Conservation (phyloP, 2,888 invertebrate genomes). For the Anarsia innoxiella region DNA sequence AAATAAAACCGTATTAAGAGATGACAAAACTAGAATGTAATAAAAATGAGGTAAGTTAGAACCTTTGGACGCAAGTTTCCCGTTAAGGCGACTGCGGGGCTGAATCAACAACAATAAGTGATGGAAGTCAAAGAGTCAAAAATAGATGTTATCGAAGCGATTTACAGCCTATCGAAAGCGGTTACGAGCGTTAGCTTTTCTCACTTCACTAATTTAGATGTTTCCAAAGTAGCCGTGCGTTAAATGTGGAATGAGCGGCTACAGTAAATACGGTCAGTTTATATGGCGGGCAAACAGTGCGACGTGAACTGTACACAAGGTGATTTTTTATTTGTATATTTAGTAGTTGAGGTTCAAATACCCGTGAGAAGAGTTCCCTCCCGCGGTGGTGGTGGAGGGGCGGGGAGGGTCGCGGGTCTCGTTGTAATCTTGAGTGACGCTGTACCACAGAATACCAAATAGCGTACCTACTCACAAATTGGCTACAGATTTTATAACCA, state of each 20-base stretch:
- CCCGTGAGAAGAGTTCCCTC: slow-evolving; percentile 74
- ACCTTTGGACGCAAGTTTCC: slow-evolving; percentile 34
- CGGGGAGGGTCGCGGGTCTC: slow-evolving; percentile 31
- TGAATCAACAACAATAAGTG: slow-evolving; percentile 61
- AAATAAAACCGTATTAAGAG: slow-evolving; percentile 47
- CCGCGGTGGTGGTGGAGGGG: too few relatives aligned
- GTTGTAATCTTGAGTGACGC: slow-evolving; percentile 63
- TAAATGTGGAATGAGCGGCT: slow-evolving; percentile 67
- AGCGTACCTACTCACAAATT: slow-evolving; percentile 37
- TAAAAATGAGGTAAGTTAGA: slow-evolving; percentile 34
- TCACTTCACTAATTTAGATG: slow-evolving; percentile 72
- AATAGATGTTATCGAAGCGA: slow-evolving; percentile 65
- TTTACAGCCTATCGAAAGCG: slow-evolving; percentile 62
- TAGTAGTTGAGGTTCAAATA: slow-evolving; percentile 62
- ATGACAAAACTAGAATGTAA: slow-evolving; percentile 49
- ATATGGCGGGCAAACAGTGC: slow-evolving; percentile 64
- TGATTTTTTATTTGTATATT: slow-evolving; percentile 67
- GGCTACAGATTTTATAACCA: slow-evolving; percentile 40
- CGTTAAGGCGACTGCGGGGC: slow-evolving; percentile 46
- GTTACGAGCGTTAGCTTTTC: slow-evolving; percentile 69
- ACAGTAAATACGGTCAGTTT: slow-evolving; percentile 66
- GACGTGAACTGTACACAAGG: slow-evolving; percentile 72
- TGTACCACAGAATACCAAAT: too few relatives aligned
- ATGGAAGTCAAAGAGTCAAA: slow-evolving; percentile 51
- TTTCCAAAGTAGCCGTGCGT: slow-evolving; percentile 68